Evolutionary conservation across 53 echinoderm and acorn worm species (phyloP).

Genomic region (Paracentrotus lividus): DNA sequence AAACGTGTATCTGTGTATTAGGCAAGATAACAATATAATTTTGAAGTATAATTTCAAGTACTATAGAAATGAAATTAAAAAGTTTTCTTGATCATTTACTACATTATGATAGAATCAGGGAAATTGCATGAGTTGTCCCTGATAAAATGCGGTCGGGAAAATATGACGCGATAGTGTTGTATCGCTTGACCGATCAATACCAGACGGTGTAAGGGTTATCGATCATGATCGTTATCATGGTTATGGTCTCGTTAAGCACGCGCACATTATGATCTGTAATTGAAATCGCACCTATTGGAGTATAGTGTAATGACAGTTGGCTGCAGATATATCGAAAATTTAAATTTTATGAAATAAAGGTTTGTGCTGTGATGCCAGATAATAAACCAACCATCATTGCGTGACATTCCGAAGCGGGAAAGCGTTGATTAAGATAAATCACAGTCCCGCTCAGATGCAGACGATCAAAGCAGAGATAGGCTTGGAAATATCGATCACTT

Average conservation of each 20-base stretch:
- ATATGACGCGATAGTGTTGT: constrained; percentile 11
- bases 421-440: constrained; percentile 24
- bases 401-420: background rate
- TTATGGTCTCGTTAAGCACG: constrained; percentile 58
- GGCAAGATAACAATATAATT: too few relatives aligned
- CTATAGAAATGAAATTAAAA: too few relatives aligned
- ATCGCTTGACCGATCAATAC: constrained; percentile 33
- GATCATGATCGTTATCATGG: constrained; percentile 61
- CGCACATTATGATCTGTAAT: constrained; percentile 56
- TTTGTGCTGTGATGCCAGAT: background rate
- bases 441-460: background rate
- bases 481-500: constrained; percentile 43
- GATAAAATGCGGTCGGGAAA: background rate
- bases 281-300: constrained; percentile 59
- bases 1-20: too few relatives aligned
- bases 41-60: too few relatives aligned
- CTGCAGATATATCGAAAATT: constrained; percentile 10
- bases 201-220: constrained; percentile 65
- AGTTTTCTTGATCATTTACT: too few relatives aligned
- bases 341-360: background rate
- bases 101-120: too few relatives aligned
- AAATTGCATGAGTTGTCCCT: too few relatives aligned
- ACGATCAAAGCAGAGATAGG: background rate
- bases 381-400: constrained; percentile 9
- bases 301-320: constrained; percentile 56